Conservation (phyloP, 2,113 vertebrate species). For the Picathartes gymnocephalus region DNA sequence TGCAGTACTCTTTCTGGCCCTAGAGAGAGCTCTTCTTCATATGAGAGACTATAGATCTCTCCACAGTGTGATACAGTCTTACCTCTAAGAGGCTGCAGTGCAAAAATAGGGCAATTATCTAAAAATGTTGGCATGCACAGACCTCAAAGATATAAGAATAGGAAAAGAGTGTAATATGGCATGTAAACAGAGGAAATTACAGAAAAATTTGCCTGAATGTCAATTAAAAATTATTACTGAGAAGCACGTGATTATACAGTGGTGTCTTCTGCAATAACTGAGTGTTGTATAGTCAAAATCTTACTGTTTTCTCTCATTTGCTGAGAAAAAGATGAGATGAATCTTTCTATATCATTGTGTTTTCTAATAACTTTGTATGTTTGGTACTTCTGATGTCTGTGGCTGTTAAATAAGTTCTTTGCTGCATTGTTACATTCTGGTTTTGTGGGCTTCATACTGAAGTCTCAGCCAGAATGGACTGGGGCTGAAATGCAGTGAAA, state of each 20-base stretch:
- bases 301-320: neutral
- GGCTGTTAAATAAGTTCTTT: neutral
- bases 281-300: neutral
- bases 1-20: neutral
- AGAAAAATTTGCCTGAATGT: neutral
- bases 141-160: neutral
- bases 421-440: neutral
- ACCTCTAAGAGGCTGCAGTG: neutral
- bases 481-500: neutral
- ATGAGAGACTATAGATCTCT: neutral
- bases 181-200: conserved; percentile 13
- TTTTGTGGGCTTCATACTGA: neutral
- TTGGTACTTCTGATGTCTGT: neutral
- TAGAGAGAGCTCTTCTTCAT: neutral
- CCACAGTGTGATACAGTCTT: neutral
- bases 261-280: neutral
- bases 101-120: conserved; percentile 15
- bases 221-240: conserved; percentile 3
- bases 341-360: neutral
- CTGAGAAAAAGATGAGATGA: neutral
- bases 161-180: neutral
- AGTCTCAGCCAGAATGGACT: neutral
- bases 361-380: neutral
- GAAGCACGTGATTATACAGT: neutral
- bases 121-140: neutral